phyloP scores from a whole-genome alignment of 2,888 invertebrate genomes.

The Nephrotoma guestfalica region DNA sequence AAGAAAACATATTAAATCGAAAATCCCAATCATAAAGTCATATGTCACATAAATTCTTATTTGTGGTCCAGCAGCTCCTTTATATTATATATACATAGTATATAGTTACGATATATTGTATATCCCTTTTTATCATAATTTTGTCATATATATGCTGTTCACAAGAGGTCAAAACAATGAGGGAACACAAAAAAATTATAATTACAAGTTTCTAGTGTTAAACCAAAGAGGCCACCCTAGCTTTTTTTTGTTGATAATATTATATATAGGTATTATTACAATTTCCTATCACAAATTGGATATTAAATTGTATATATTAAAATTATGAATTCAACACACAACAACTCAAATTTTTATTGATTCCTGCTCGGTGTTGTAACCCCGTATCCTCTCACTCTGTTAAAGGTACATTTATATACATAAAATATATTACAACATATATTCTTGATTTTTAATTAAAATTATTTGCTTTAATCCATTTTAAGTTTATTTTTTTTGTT shows the following conservation, averaged over 20 bases:
- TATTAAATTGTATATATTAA: not conserved
- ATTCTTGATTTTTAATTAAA: not conserved
- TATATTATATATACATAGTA: not conserved
- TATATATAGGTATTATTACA: not conserved
- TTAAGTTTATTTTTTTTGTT: not conserved
- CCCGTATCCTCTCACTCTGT: not conserved
- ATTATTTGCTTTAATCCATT: not conserved
- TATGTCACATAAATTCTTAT: slow-evolving; percentile 3
- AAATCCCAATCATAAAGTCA: slow-evolving; percentile 1
- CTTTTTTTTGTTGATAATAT: not conserved
- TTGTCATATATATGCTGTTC: slow-evolving; percentile 6
- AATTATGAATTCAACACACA: not conserved
- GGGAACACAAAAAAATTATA: not conserved
- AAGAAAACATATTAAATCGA: not conserved
- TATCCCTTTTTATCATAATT: slow-evolving; percentile 5
- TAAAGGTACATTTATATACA: not conserved
- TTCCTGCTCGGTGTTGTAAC: not conserved
- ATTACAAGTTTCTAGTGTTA: not conserved
- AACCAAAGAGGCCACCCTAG: not conserved
- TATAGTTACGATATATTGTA: not conserved
- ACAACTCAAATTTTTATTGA: not conserved
- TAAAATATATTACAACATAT: not conserved
- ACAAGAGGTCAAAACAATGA: not conserved
- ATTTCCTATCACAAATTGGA: not conserved
- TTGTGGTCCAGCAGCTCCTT: not conserved